Base-by-base conservation (phyloP, 2,113 vertebrate species). In the Progne subis region DNA sequence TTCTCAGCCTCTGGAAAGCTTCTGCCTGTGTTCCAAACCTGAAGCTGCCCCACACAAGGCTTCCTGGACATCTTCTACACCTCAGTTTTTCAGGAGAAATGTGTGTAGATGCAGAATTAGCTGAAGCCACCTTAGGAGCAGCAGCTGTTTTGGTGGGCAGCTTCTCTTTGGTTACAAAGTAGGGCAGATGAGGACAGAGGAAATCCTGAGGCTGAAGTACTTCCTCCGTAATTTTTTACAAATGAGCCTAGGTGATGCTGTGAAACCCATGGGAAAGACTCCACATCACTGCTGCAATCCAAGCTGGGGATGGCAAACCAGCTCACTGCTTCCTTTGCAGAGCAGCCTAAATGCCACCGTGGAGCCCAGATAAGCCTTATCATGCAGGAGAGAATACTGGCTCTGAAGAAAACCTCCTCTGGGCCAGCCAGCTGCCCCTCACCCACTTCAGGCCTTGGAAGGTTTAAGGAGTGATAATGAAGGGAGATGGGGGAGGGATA, bases 281-380 rank as follows among this genome's bases (percentile, higher is more conserved):
- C 43, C 28, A 7, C 4, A 17, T 16, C 41, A 26, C 37, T 0
- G 57, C 59, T 49, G 47, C 16, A 1, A 1, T 46, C 43, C 14
- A 5, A 14, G 11, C 9, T 68, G 77, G 65, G 21, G 39, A 8
- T 29, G 12, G 65, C 75, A 94, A 82, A 23, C 12, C 1, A 5
- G 21, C 32, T 61, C 60, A 56, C 26, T 0, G 0, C 49, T 47
- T 46, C 11, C 0, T 25, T 64, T 2, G 1, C 32, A 47, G 74
- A 24, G 69, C 70, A 64, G 37, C 28, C 61, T 37, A 25, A 64
- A 26, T 16, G 59, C n/a, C 53, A 37, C 1, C 18, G 7, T 1
- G 3, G 79, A 74, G 29, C 69, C 49, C 47, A 44, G 41, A 41
- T 78, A 82, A 88, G 19, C 56, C 25, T 78, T 70, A 65, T 78